Evolutionary conservation across 2,888 invertebrate genomes (phyloP).

Genomic region (Camptogramma bilineatum): DNA sequence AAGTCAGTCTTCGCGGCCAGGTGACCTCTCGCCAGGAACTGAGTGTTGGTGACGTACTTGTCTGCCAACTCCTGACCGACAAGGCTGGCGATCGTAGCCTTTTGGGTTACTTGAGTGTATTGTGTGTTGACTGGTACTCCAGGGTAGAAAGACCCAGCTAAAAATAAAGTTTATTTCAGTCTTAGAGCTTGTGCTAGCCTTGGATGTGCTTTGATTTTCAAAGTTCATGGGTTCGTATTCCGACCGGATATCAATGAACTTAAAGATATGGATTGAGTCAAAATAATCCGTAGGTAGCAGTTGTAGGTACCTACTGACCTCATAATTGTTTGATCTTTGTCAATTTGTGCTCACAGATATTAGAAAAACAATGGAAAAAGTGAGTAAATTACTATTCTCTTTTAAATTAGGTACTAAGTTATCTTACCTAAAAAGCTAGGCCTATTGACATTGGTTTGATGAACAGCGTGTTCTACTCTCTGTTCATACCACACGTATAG

Average conservation of each 20-base stretch:
- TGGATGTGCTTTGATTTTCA: too few relatives aligned
- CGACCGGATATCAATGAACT: too few relatives aligned
- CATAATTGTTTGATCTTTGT: too few relatives aligned
- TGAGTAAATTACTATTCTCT: too few relatives aligned
- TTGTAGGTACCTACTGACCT: too few relatives aligned
- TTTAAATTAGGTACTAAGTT: neutral
- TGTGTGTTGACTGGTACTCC: constrained; percentile 67
- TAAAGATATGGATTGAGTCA: too few relatives aligned
- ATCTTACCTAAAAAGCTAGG: constrained; percentile 74
- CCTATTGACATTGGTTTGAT: constrained; percentile 76
- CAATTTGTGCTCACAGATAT: too few relatives aligned
- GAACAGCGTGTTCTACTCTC: constrained; percentile 72
- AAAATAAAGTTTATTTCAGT: constrained; percentile 30
- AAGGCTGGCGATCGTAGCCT: constrained; percentile 56
- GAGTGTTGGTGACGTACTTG: constrained; percentile 74
- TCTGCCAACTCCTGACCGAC: constrained; percentile 67
- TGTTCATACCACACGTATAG: constrained; percentile 82
- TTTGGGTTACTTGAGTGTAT: constrained; percentile 73
- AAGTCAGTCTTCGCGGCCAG: constrained; percentile 87
- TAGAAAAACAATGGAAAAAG: too few relatives aligned
- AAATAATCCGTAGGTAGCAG: too few relatives aligned
- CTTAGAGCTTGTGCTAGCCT: neutral
- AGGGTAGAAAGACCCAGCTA: constrained; percentile 81
- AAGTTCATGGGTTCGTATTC: too few relatives aligned
- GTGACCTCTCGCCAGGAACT: constrained; percentile 86